phyloP scores from a whole-genome alignment of 2,113 vertebrate species.

The Bungarus multicinctus region DNA sequence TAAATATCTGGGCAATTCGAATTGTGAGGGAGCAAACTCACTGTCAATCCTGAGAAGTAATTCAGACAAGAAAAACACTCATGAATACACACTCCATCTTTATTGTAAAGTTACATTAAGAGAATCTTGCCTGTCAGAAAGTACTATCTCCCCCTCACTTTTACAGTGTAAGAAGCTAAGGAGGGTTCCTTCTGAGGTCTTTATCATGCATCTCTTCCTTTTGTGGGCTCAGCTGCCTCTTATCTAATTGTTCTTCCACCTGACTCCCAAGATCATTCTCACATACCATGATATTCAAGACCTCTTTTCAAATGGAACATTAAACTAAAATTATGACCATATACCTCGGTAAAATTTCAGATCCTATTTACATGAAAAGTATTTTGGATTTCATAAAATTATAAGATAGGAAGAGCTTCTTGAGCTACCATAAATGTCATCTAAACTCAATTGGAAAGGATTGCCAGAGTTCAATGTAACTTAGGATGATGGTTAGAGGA shows the following conservation, averaged over 20 bases:
- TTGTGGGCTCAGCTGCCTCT: not conserved
- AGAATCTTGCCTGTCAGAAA: not conserved
- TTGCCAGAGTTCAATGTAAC: not conserved
- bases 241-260: not conserved
- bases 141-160: not conserved
- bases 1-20: not conserved
- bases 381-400: not conserved
- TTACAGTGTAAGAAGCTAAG: not conserved
- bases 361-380: not conserved
- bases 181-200: not conserved
- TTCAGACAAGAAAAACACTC: not conserved
- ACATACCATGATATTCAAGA: not conserved
- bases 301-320: not conserved
- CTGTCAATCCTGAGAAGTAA: not conserved
- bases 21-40: not conserved
- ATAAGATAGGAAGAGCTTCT: not conserved
- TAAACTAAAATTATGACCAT: not conserved
- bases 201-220: not conserved
- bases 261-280: not conserved
- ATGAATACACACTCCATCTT: not conserved
- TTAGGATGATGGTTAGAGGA: not conserved
- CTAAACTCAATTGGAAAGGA: not conserved
- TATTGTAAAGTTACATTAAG: not conserved
- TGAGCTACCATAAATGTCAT: not conserved
- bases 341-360: not conserved